Evolutionary conservation across 1,140 invertebrate species (phyloP).

Genomic region (Heliconius eleuchia): DNA sequence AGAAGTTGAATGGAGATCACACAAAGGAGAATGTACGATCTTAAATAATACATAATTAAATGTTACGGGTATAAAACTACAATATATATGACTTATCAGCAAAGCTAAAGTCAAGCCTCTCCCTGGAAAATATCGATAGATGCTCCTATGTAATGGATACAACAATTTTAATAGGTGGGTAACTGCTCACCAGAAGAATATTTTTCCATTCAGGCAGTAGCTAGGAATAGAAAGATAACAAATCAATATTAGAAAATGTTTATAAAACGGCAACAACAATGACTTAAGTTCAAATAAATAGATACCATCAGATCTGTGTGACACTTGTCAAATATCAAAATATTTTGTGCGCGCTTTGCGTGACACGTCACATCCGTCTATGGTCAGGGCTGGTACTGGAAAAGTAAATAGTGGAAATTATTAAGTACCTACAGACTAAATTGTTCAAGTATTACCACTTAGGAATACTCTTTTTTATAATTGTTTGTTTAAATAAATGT

Average conservation of each 20-base stretch:
- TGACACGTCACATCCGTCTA: constrained; percentile 53
- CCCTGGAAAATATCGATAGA: too few relatives aligned
- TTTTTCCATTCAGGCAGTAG: neutral
- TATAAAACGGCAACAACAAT: constrained; percentile 22
- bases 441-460: too few relatives aligned
- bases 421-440: too few relatives aligned
- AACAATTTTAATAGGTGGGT: neutral
- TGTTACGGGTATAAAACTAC: too few relatives aligned
- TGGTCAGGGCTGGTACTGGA: constrained; percentile 54
- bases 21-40: too few relatives aligned
- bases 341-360: constrained; percentile 77
- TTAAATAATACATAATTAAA: too few relatives aligned
- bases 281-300: constrained; percentile 58
- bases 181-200: neutral
- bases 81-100: too few relatives aligned
- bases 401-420: neutral
- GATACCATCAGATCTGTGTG: constrained; percentile 67
- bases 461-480: too few relatives aligned
- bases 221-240: constrained; percentile 1
- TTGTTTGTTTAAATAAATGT: too few relatives aligned
- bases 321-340: constrained; percentile 80
- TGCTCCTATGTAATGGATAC: neutral
- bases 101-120: too few relatives aligned
- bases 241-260: constrained; percentile 6
- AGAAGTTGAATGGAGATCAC: too few relatives aligned